phyloP scores from a whole-genome alignment of 2,113 vertebrate genomes.

The Seriola quinqueradiata region DNA sequence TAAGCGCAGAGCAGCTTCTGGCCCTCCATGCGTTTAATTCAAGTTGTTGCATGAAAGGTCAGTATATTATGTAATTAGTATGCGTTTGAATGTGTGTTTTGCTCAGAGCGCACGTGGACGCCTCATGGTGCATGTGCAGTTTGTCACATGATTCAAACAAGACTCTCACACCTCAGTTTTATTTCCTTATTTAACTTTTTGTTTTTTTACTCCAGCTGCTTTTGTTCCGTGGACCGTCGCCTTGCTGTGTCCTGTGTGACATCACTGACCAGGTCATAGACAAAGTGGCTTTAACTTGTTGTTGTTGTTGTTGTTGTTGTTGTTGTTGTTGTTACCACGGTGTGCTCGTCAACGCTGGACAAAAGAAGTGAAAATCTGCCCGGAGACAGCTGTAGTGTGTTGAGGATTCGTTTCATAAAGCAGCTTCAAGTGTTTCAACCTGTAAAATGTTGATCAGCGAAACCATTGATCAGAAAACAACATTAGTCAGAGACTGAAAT shows the following conservation, averaged over 20 bases:
- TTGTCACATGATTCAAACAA: not conserved
- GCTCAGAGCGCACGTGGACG: constrained; percentile 2
- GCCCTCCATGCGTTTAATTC: constrained; percentile 21
- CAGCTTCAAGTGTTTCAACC: not conserved
- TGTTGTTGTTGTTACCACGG: not conserved
- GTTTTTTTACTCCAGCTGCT: constrained; percentile 1
- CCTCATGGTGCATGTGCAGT: not conserved
- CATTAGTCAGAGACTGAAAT: not conserved
- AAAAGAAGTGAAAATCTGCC: not conserved
- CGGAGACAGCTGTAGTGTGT: not conserved
- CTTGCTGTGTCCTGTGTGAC: too few relatives aligned
- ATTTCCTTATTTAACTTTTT: constrained; percentile 50
- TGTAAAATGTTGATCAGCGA: not conserved
- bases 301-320: not conserved
- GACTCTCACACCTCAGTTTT: not conserved
- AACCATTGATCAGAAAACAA: not conserved
- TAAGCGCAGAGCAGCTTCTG: not conserved
- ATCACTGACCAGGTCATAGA: not conserved
- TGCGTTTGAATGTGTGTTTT: not conserved
- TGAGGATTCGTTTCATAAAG: not conserved
- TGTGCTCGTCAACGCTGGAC: not conserved
- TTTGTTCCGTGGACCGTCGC: not conserved
- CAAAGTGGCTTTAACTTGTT: not conserved
- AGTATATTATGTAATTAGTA: constrained; percentile 16
- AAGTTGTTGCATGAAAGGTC: constrained; percentile 19